phyloP scores from a whole-genome alignment of 2,888 invertebrate species.

The Pammene fasciana region DNA sequence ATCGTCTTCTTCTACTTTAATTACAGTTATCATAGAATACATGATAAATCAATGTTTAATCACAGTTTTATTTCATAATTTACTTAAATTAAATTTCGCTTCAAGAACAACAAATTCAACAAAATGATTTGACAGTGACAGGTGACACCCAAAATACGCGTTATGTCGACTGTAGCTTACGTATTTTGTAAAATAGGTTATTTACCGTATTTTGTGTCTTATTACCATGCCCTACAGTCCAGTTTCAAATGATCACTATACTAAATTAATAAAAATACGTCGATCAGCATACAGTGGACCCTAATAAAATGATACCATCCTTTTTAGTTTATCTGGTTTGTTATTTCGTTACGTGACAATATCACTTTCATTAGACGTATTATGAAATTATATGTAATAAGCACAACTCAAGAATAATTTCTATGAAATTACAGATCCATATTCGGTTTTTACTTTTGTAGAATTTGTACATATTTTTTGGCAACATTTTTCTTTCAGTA shows the following conservation, averaged over 20 bases:
- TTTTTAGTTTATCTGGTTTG: background rate
- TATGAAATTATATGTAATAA: too few relatives aligned
- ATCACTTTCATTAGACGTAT: too few relatives aligned
- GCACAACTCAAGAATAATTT: too few relatives aligned
- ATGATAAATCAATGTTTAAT: background rate
- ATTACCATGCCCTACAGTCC: background rate
- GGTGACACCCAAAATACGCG: background rate
- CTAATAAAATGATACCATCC: background rate
- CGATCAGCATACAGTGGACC: background rate
- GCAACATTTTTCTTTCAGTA: too few relatives aligned
- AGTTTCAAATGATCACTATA: background rate
- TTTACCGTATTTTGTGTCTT: background rate
- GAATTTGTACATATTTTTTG: too few relatives aligned
- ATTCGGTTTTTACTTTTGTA: background rate
- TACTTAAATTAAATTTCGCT: background rate
- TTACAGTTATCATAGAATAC: constrained; percentile 30
- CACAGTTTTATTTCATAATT: constrained; percentile 20
- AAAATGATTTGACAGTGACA: constrained; percentile 27
- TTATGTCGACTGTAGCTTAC: background rate
- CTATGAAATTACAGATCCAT: background rate
- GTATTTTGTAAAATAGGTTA: background rate
- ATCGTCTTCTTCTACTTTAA: constrained; percentile 27
- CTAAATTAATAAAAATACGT: background rate
- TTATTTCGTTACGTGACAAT: background rate
- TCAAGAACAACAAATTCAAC: background rate